Conservation (phyloP, 2,797 vertebrate genomes). For the Chaetophractus vellerosus region DNA sequence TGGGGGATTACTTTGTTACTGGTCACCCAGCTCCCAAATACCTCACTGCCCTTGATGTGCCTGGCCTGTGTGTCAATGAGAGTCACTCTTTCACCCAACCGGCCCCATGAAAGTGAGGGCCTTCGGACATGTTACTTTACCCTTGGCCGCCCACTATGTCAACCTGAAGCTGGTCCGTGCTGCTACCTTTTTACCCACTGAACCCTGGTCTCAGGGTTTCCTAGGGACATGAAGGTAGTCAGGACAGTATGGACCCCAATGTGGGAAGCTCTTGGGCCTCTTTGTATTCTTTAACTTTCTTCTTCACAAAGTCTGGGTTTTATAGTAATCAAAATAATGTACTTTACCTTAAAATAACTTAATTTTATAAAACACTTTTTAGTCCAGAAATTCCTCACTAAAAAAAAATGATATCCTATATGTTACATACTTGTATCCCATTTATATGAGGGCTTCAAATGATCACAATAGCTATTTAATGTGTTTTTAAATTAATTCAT, state of each 20-base stretch:
- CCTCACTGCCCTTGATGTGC: neutral
- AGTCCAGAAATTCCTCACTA: neutral
- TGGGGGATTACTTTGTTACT: neutral
- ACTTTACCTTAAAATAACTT: constrained; percentile 38
- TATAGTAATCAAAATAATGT: constrained; percentile 26
- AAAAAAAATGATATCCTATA: neutral
- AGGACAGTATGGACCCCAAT: neutral
- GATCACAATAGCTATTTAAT: neutral
- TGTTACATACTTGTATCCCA: neutral
- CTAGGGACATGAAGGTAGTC: neutral
- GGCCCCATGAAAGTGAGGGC: neutral
- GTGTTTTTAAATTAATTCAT: neutral
- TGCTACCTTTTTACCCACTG: neutral
- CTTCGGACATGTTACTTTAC: neutral
- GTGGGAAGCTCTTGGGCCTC: neutral
- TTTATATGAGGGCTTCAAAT: neutral
- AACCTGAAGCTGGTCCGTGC: neutral
- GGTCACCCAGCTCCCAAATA: neutral
- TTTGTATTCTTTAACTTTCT: neutral
- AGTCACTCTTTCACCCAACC: neutral
- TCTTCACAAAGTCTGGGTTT: constrained; percentile 14
- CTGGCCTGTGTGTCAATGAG: neutral
- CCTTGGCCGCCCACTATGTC: neutral
- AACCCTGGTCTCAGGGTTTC: neutral
- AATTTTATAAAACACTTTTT: neutral